Base-by-base conservation (phyloP, 2,113 vertebrate genomes). In the Phalacrocorax brasilianus region DNA sequence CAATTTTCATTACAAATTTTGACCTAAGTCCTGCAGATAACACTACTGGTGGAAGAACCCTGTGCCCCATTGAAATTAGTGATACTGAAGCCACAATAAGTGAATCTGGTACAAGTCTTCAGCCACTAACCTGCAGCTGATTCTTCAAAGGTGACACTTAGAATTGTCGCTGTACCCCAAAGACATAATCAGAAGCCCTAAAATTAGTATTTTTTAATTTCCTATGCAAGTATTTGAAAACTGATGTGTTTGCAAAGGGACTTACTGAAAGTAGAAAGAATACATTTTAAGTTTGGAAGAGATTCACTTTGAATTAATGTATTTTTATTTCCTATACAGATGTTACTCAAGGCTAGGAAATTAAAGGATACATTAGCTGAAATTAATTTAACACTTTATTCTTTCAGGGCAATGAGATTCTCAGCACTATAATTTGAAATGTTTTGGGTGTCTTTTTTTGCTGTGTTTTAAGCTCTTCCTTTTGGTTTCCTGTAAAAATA, bases 361-460 rank as follows among this genome's bases (percentile, higher is more conserved):
- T 44, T 28, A 40, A 70, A 68, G 24, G 7, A 68, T 50, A 12
- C 32, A 35, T 63, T n/a, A 75, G 2, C 16, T 65, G 19, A 92
- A 78, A 81, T 61, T 68, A 0, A 49, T 80, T 61, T 81, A 71
- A 53, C 5, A 2, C 4, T 66, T 59, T 26, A 67, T 67, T 59
- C 2, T 92, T 71, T 61, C 44, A 56, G 15, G 30, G 6, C 12
- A 84, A 22, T 55, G 9, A 1, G 12, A 74, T 78, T 78, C 22
- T 35, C 17, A 74, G 23, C 6, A 40, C 8, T 92, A 21, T n/a
- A 62, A 88, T 30, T 44, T 76, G 20, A 59, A 82, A 55, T 18
- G 9, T 11, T 33, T 42, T 58, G 21, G 0, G 2, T 38, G 6
- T 7, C 8, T 8, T 23, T 44, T 44, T 68, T 77, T 55, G n/a